Evolutionary conservation across 2,797 vertebrate species (phyloP), one percentile per base, ranked within the genome.

Genomic region (Aplochiton taeniatus): DNA sequence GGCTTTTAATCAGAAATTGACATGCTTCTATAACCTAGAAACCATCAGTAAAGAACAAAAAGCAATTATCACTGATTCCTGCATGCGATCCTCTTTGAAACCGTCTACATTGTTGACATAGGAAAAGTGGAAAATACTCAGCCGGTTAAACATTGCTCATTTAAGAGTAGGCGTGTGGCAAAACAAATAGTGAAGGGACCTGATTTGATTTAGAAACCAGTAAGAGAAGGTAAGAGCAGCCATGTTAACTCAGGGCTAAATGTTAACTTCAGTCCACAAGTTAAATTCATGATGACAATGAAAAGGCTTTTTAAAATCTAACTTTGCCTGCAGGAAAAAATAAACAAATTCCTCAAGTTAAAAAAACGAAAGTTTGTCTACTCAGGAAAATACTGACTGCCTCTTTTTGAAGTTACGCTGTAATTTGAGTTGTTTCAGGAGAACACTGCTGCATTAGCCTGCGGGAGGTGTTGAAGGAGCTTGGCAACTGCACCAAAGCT

Each of bases 1-100:
- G 74, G 74, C 78, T 72, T 83, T 89, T 87, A 85, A 87, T 92
- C 82, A 66, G 13, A 53, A 91, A 89, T 77, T 66, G 65, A 72
- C 81, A 90, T 84, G 89, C 87, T 85, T 73, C 70, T 47, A 77
- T 88, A 90, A 86, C 68, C 81, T 74, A 61, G 68, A 81, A 87
- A 75, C 89, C 76, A 91, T 83, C 82, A 79, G 63, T 75, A 56
- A 70, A 85, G 84, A 92, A 87, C 53, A 88, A 84, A 90, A 79
- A 82, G 80, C 68, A 89, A 88, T 93, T 92, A 91, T 86, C 79
- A 83, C 61, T 54, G 68, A 47, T 83, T 91, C 87, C 85, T 80
- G 81, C 72, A 76, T 9, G 55, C 61, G 64, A 71, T 61, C 42
- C 81, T 71, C 72, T 43, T 73, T 85, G 74, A 78, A 82, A 76